These are phyloP conservation scores for Mimachlamys varia DNA, from an alignment of 2,888 invertebrate species.

Conservation along the genomic window DNA sequence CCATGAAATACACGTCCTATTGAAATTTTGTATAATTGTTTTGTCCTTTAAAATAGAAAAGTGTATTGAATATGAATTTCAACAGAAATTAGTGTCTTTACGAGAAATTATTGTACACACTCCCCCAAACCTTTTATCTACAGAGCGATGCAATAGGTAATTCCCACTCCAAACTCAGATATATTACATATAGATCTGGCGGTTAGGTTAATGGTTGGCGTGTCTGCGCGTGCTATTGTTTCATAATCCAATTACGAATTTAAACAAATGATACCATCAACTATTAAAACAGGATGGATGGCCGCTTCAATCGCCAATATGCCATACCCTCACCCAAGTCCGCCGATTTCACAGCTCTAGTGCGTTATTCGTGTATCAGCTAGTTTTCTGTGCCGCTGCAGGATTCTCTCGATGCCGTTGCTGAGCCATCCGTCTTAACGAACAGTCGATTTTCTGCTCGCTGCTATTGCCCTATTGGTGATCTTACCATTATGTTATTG, in stretches of 20 bases:
- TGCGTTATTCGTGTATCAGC: background rate
- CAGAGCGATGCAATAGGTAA: too few species aligned
- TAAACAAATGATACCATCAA: background rate
- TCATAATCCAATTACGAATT: background rate
- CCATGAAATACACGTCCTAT: too few species aligned
- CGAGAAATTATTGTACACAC: too few species aligned
- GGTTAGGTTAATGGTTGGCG: too few species aligned
- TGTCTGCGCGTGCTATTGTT: too few species aligned
- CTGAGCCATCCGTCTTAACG: background rate
- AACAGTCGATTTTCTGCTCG: constrained; percentile 22
- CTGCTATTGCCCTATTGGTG: background rate
- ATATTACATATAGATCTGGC: too few species aligned
- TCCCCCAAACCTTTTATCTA: too few species aligned
- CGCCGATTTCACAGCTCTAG: background rate
- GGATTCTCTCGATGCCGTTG: background rate
- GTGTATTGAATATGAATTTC: too few species aligned
- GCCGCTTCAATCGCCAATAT: background rate
- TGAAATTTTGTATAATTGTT: too few species aligned
- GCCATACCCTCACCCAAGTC: background rate
- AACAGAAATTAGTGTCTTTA: too few species aligned
- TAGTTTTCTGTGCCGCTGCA: background rate
- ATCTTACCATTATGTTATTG: background rate
- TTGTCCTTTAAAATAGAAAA: too few species aligned
- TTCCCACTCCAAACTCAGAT: too few species aligned
- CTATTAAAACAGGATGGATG: background rate